phyloP scores from a whole-genome alignment of 2,113 vertebrate genomes.

The Chaetorhynchus papuensis region DNA sequence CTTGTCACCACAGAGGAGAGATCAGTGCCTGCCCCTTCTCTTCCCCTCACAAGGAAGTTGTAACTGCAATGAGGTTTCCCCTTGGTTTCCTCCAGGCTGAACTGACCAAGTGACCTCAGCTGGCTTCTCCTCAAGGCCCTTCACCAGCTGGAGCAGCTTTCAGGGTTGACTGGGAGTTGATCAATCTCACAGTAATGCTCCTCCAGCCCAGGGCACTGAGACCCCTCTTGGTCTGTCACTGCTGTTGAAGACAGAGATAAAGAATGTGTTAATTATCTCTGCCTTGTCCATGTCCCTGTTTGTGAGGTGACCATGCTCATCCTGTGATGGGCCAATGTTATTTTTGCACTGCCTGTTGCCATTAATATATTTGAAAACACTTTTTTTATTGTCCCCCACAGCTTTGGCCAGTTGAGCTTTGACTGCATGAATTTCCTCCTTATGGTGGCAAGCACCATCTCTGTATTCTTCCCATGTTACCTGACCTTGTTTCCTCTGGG shows the following conservation, averaged over 20 bases:
- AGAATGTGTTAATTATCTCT: fast-evolving
- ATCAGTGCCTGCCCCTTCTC: neutral
- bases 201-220: neutral
- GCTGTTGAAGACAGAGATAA: neutral
- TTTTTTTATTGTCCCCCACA: neutral
- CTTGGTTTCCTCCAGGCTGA: neutral
- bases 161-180: neutral
- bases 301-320: neutral
- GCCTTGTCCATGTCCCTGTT: neutral
- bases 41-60: neutral
- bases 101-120: neutral
- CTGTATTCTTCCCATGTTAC: neutral
- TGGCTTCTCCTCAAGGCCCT: neutral
- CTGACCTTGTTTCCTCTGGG: neutral
- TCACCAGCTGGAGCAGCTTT: neutral
- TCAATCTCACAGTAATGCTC: neutral
- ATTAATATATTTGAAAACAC: neutral
- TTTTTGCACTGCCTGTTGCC: neutral
- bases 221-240: too few species aligned
- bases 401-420: neutral
- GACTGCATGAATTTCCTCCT: neutral
- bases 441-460: neutral
- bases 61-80: neutral
- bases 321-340: neutral
- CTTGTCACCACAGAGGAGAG: neutral